Conservation (phyloP, 2,888 invertebrate genomes). For the Chironomus riparius region DNA sequence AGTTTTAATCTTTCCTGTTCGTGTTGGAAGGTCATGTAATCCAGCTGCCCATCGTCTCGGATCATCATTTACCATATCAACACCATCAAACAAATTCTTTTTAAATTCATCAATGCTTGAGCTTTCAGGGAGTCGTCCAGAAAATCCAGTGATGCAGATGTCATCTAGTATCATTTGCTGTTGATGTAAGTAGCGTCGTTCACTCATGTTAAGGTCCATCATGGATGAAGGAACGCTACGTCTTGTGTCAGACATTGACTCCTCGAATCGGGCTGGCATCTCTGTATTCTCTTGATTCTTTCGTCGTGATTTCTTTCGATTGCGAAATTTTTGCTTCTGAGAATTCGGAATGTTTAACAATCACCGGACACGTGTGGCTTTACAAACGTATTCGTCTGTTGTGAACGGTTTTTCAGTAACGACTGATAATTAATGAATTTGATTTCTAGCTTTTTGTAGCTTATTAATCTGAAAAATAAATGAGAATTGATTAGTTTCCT, state of each 20-base stretch:
- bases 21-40: constrained; percentile 66
- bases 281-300: constrained; percentile 32
- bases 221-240: constrained; percentile 31
- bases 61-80: constrained; percentile 90
- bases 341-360: constrained; percentile 14
- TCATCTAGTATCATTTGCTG: constrained; percentile 48
- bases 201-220: constrained; percentile 33
- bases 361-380: background rate
- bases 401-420: too few species aligned
- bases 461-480: too few species aligned
- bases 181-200: constrained; percentile 40
- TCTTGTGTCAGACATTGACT: constrained; percentile 41
- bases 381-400: background rate
- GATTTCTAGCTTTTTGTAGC: too few species aligned
- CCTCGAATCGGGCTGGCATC: constrained; percentile 62
- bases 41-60: constrained; percentile 81
- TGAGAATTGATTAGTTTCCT: too few species aligned
- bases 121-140: constrained; percentile 85
- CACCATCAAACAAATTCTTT: constrained; percentile 77
- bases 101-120: constrained; percentile 87
- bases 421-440: too few species aligned
- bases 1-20: constrained; percentile 76
- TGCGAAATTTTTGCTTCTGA: constrained; percentile 5
- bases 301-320: constrained; percentile 25
- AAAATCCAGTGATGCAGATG: constrained; percentile 74